Base-by-base conservation (phyloP, 2,113 vertebrate genomes). In the Coreoperca whiteheadi region DNA sequence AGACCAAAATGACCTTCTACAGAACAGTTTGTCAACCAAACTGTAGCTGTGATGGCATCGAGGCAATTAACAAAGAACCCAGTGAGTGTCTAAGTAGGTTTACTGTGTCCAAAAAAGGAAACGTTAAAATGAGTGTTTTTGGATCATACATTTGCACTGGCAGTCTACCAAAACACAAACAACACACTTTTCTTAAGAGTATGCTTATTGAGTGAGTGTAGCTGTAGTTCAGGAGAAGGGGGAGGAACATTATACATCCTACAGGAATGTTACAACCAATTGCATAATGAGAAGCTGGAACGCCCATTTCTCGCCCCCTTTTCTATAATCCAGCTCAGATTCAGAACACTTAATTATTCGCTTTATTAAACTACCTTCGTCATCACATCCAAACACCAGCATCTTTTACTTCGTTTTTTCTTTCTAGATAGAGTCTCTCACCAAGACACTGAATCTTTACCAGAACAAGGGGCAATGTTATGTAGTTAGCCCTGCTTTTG, bases 221-320 rank as follows among this genome's bases (percentile, higher is more conserved):
- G 54, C 32, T 74, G 23, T n/a, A 48, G 39, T 7, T 63, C 34
- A 8, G 54, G 69, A 48, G 25, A 41, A 61, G 18, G 34, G 50
- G 50, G 34, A 66, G 83, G 71, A 30, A 23, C 64, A 21, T 23
- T 71, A 18, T 32, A 30, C 23, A 28, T 28, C 60, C 41, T 79
- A 30, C 53, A 77, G 54, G 56, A 82, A 65, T 74, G 34, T 57
- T 51, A 32, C 64, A 67, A 53, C 75, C 80, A 82, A 67, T 61
- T 66, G 28, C 8, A 82, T 30, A 37, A 39, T 23, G 50, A 64
- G 14, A 88, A n/a, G 23, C 23, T 34, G 12, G 48, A 59, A 70
- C 72, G 4, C 70, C 82, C 46, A 48, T 73, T 73, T 73, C 67
- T 74, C 21, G 0, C 23, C 28, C 18, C 6, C 12, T 63, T 15